These are phyloP conservation scores for Coenonympha arcania DNA, from an alignment of 2,888 invertebrate species.

Conservation along the genomic window DNA sequence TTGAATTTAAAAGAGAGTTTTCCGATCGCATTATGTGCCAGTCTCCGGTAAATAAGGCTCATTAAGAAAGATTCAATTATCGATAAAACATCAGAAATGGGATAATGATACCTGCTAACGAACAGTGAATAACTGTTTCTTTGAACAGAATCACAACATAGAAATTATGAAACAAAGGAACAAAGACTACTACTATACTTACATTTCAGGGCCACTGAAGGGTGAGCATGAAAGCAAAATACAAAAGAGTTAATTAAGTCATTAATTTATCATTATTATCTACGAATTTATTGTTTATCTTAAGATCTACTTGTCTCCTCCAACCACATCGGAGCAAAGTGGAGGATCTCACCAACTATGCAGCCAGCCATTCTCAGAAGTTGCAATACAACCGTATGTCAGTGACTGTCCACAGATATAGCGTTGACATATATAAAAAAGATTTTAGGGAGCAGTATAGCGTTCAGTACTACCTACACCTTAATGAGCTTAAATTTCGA, in stretches of 20 bases:
- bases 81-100: constrained; percentile 25
- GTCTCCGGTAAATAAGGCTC: constrained; percentile 20
- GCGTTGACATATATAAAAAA: no score
- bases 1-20: constrained; percentile 13
- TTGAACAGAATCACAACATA: background rate
- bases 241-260: constrained; percentile 32
- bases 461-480: no score
- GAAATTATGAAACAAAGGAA: background rate
- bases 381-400: no score
- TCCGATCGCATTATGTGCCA: constrained; percentile 19
- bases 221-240: constrained; percentile 53
- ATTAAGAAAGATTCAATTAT: constrained; percentile 26
- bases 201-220: constrained; percentile 68
- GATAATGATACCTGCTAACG: constrained; percentile 15
- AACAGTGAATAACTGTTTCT: constrained; percentile 15
- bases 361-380: no score
- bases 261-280: no score
- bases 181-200: constrained; percentile 43
- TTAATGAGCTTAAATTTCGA: no score
- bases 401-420: no score
- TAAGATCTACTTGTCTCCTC: no score
- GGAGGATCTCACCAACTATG: no score
- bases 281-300: no score
- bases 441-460: no score
- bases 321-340: no score